Conservation (phyloP, 1,140 invertebrate species). For the Apis dorsata region DNA sequence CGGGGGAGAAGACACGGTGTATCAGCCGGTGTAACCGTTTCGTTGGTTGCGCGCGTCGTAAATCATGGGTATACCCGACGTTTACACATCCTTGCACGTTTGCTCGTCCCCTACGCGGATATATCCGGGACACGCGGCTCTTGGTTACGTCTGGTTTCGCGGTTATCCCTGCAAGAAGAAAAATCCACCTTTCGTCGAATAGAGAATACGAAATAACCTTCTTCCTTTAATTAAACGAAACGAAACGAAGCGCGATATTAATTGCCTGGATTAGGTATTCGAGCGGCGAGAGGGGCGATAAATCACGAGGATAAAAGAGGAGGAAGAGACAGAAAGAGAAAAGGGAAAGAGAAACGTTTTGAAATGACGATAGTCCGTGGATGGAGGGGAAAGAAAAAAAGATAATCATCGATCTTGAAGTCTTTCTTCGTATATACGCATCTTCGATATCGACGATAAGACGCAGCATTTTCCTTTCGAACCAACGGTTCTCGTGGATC, state of each 20-base stretch:
- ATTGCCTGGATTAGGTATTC: not conserved
- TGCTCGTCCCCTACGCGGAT: not conserved
- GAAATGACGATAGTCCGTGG: too few relatives aligned
- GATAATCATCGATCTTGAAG: not conserved
- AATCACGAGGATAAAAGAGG: too few relatives aligned
- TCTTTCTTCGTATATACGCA: not conserved
- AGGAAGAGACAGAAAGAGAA: too few relatives aligned
- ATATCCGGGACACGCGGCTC: constrained; percentile 14
- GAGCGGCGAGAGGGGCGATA: too few relatives aligned
- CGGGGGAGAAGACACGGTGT: not conserved
- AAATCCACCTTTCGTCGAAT: too few relatives aligned
- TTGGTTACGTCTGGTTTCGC: not conserved
- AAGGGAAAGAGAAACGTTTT: too few relatives aligned
- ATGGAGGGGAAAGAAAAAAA: not conserved
- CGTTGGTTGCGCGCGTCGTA: constrained; percentile 51
- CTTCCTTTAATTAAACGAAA: too few relatives aligned
- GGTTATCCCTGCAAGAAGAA: too few relatives aligned
- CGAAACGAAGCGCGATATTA: not conserved
- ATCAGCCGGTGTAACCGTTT: constrained; percentile 42
- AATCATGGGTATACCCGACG: constrained; percentile 56
- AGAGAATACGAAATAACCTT: too few relatives aligned
- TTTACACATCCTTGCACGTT: constrained; percentile 48
- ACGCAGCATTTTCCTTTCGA: not conserved
- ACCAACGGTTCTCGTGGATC: constrained; percentile 17
- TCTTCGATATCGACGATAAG: constrained; percentile 10